These are phyloP conservation scores for Liopterus haemorrhoidalis DNA, from an alignment of 2,888 invertebrate species.

Conservation along the genomic window DNA sequence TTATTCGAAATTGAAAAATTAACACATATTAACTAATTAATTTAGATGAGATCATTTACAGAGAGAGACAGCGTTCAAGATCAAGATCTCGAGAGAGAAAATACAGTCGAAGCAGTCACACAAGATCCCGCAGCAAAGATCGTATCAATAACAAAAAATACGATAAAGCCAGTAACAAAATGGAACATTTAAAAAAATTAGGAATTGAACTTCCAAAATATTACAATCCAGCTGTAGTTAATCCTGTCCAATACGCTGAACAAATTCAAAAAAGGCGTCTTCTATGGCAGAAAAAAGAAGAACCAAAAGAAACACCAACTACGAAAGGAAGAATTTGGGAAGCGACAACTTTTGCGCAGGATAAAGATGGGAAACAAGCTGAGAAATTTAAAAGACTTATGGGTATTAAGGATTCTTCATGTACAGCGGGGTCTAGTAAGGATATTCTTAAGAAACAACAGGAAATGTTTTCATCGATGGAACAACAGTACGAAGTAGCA, in stretches of 20 bases:
- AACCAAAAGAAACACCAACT: constrained; percentile 25
- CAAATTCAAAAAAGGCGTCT: constrained; percentile 88
- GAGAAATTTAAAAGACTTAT: constrained; percentile 94
- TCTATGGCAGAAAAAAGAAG: constrained; percentile 77
- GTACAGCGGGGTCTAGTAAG: constrained; percentile 41
- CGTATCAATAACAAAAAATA: constrained; percentile 41
- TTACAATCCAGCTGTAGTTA: constrained; percentile 68
- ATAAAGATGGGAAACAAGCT: constrained; percentile 85
- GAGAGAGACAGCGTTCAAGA: too few species aligned
- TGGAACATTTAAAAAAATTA: constrained; percentile 48
- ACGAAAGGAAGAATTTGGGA: constrained; percentile 57
- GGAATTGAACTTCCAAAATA: constrained; percentile 59
- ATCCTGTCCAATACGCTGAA: constrained; percentile 75
- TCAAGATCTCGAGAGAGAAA: constrained; percentile 35
- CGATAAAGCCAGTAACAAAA: constrained; percentile 46
- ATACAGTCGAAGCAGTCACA: constrained; percentile 34
- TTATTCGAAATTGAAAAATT: too few species aligned
- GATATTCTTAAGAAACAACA: constrained; percentile 67
- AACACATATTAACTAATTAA: too few species aligned
- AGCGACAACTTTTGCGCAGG: constrained; percentile 81
- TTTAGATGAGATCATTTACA: too few species aligned
- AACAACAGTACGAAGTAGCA: constrained; percentile 94
- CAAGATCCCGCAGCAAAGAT: constrained; percentile 38
- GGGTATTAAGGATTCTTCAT: constrained; percentile 71
- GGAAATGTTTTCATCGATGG: constrained; percentile 88